Base-by-base conservation (phyloP, 1,140 invertebrate species). In the Mizuhopecten yessoensis region DNA sequence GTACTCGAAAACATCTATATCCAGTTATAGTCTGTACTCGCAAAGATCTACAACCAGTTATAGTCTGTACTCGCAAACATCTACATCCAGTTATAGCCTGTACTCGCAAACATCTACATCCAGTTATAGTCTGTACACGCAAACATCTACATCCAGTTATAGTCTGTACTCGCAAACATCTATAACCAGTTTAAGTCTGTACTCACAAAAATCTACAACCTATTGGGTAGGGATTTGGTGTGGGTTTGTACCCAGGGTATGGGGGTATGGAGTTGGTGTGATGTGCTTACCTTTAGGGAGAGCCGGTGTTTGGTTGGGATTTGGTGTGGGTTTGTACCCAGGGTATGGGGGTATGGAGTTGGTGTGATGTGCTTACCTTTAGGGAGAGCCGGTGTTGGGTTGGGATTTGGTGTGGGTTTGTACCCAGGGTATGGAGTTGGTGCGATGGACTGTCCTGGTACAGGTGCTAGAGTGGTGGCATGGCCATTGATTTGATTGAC, bases 281-380 rank as follows among this genome's bases (percentile, higher is more conserved):
- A n/a, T n/a, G n/a, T n/a, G 23, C 20, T 34, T 87, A 91, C 92
- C 92, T 93, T 91, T 93, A 39, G 92, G 92, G 17, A 90, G 86
- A 34, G 89, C 36, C 49, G 90, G 89, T n/a, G 92, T 89, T 34
- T 90, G 36, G 49, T 39, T 89, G 87, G 92, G 90, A 34, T 23
- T 75, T 17, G 86, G 88, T 20, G 75, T 89, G 23, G 87, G 89
- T 36, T 34, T 33, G 34, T 89, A 89, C 17, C 34, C 87, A 34
- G 91, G 89, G 11, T 87, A 39, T 39, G 86, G 91, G 23, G 89
- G 90, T 34, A 89, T 89, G 15, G 87, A 42, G 9, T 42, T 42
- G 34, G 88, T 42, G 23, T 39, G 45, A n/a, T n/a, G n/a, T n/a
- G 23, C 20, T 34, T 87, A 91, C 92, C 92, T 93, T 91, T 93